Conservation (phyloP, 2,888 invertebrate genomes). For the Lagria hirta region DNA sequence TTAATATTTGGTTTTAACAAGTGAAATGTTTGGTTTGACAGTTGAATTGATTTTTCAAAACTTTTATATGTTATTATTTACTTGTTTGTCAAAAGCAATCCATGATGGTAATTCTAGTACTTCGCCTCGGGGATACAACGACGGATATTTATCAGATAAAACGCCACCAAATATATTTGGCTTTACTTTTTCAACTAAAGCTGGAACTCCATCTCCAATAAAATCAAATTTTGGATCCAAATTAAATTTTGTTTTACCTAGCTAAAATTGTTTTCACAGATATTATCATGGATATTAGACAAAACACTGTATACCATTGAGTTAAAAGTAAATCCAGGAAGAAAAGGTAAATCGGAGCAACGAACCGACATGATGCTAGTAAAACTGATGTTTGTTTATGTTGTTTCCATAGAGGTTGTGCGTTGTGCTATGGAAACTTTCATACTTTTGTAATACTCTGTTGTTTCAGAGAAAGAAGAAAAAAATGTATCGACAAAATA, state of each 20-base stretch:
- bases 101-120: slow-evolving; percentile 77
- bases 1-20: too few species aligned
- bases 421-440: too few species aligned
- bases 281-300: slow-evolving; percentile 1
- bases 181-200: slow-evolving; percentile 63
- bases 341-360: slow-evolving; percentile 68
- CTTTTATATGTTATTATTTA: too few species aligned
- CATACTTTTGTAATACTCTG: too few species aligned
- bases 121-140: slow-evolving; percentile 74
- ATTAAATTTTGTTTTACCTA: slow-evolving; percentile 65
- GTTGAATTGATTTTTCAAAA: not conserved
- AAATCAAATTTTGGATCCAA: slow-evolving; percentile 58
- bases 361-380: slow-evolving; percentile 53
- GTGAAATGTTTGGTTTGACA: too few species aligned
- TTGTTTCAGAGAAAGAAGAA: too few species aligned
- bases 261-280: slow-evolving; percentile 57
- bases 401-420: too few species aligned
- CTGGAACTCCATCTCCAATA: slow-evolving; percentile 59
- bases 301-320: slow-evolving; percentile 58
- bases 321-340: slow-evolving; percentile 72
- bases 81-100: slow-evolving; percentile 87
- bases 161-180: slow-evolving; percentile 62
- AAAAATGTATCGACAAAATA: too few species aligned
- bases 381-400: too few species aligned
- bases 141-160: slow-evolving; percentile 62